Percentiles rank a stretch among this genome's conserved stretches.
These are phyloP conservation scores for western clawed frog (Xenopus tropicalis) DNA, from an alignment of 2,113 vertebrate genomes.

Conservation along the genomic window DNA sequence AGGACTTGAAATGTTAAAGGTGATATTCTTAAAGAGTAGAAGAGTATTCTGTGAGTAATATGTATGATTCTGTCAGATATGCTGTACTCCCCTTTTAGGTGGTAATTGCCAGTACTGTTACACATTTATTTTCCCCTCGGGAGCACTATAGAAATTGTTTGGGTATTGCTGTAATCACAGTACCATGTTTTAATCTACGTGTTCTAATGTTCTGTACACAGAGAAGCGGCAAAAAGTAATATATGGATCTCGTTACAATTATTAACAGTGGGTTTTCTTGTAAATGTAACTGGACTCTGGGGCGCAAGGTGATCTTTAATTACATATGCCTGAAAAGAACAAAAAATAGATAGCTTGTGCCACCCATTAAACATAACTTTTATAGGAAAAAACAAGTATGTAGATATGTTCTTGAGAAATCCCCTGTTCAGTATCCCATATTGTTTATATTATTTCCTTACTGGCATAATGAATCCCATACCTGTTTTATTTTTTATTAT, in stretches of 20 bases:
- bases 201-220: constrained; percentile 75
- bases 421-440: no score
- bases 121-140: constrained; percentile 33
- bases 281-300: constrained; percentile 62
- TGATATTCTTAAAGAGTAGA: constrained; percentile 79
- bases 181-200: constrained; percentile 82
- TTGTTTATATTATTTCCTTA: no score
- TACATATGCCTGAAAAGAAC: no score
- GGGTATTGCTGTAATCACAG: constrained; percentile 73
- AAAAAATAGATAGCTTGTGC: no score
- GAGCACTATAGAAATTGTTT: constrained; percentile 69
- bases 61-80: constrained; percentile 93
- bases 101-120: constrained; percentile 78
- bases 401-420: no score
- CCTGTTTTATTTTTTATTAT: no score
- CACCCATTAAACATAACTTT: no score
- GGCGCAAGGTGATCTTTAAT: no score
- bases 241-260: neutral
- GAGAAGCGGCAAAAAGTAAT: constrained; percentile 69
- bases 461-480: no score
- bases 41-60: constrained; percentile 93
- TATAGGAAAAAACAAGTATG: no score
- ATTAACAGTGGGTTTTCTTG: constrained; percentile 56
- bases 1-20: constrained; percentile 81
- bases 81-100: constrained; percentile 83